Conservation (phyloP, 2,888 invertebrate genomes). For the Lamellibrachia columna region DNA sequence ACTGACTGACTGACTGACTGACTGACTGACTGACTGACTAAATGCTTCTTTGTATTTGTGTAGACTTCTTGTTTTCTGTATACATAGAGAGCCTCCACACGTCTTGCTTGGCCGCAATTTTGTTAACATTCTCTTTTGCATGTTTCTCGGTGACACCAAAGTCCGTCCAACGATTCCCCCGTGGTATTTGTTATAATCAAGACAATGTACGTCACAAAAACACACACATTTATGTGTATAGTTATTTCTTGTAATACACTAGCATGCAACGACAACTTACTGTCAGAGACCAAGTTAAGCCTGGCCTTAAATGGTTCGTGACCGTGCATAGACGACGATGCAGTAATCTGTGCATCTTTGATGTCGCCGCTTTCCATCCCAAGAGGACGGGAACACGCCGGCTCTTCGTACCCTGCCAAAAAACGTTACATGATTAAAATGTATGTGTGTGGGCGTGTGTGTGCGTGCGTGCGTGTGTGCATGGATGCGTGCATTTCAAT, state of each 20-base stretch:
- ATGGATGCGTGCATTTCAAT: too few species aligned
- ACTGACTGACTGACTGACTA: too few species aligned
- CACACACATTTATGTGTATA: background rate
- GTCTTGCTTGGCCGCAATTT: too few species aligned
- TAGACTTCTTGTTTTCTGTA: too few species aligned
- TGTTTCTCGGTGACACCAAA: too few species aligned
- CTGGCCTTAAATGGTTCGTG: background rate
- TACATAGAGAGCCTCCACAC: too few species aligned
- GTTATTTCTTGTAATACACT: background rate
- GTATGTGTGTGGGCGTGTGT: background rate
- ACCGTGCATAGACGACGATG: background rate
- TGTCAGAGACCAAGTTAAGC: background rate
- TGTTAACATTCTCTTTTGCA: too few species aligned
- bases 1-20: too few species aligned
- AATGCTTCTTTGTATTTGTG: too few species aligned
- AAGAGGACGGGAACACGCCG: background rate
- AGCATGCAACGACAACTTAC: background rate
- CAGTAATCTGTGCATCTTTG: background rate
- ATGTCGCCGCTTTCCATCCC: slow-evolving; percentile 2
- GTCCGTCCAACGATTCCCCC: too few species aligned
- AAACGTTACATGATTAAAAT: background rate
- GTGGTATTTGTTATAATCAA: too few species aligned
- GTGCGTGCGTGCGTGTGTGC: background rate
- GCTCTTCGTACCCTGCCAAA: background rate
- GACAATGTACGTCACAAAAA: too few species aligned